phyloP scores from a whole-genome alignment of 2,888 invertebrate genomes.

The Campopleginae sp. region DNA sequence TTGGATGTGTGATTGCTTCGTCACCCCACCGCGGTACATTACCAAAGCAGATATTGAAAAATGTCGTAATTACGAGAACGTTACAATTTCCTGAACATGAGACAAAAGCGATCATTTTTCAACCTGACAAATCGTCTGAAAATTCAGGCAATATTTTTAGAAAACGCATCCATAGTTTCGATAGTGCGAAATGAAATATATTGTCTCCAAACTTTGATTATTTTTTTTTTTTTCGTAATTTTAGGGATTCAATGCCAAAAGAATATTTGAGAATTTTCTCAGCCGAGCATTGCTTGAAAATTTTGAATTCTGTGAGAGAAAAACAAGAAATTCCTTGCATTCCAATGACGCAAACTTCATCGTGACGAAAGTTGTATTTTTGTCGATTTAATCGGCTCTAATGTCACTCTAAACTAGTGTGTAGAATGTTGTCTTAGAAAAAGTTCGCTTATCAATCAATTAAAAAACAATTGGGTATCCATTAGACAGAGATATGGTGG shows the following conservation, averaged over 20 bases:
- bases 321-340: not conserved
- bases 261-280: not conserved
- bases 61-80: not conserved
- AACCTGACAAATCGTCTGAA: not conserved
- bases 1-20: not conserved
- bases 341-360: not conserved
- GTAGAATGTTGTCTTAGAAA: not conserved
- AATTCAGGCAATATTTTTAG: not conserved
- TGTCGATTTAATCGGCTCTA: not conserved
- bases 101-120: not conserved
- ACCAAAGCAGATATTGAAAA: not conserved
- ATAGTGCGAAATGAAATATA: not conserved
- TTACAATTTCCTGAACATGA: not conserved
- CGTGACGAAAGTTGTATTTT: not conserved
- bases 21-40: not conserved
- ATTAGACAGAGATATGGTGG: not conserved
- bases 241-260: not conserved
- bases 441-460: constrained; percentile 2
- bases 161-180: not conserved
- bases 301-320: not conserved
- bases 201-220: not conserved
- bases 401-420: not conserved
- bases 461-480: not conserved
- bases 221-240: not conserved
- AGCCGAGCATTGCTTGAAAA: not conserved